Percentiles rank a stretch among this genome's conserved stretches.
phyloP scores from a whole-genome alignment of 2,113 vertebrate species.

The Crotalus helleri region DNA sequence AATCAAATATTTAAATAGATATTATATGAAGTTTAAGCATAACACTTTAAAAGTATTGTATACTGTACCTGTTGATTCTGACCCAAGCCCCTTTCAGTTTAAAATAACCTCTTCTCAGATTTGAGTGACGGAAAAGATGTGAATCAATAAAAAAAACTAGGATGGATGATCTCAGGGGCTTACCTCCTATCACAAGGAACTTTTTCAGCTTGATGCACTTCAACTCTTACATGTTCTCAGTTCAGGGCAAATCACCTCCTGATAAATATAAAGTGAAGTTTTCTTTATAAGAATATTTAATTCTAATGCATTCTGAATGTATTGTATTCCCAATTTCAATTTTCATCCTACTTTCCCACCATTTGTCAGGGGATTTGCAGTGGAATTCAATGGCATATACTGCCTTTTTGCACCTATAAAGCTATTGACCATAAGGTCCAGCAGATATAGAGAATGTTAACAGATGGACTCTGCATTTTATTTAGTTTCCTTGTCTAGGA shows the following conservation, averaged over 20 bases:
- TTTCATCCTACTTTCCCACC: not conserved
- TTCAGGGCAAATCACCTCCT: not conserved
- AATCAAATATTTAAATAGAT: not conserved
- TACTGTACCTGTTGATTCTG: not conserved
- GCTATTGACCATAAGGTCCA: not conserved
- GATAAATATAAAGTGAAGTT: not conserved
- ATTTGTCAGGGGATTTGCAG: not conserved
- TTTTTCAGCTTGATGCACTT: not conserved
- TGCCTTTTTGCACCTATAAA: not conserved
- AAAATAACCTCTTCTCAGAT: not conserved
- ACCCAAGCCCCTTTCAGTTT: not conserved
- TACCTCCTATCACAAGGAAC: not conserved
- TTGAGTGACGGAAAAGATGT: not conserved
- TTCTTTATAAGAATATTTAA: not conserved
- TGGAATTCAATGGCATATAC: not conserved
- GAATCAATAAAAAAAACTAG: not conserved
- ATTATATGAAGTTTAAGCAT: not conserved
- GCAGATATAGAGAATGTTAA: not conserved
- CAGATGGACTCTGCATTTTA: not conserved
- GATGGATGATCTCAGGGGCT: not conserved
- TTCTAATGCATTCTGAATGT: not conserved
- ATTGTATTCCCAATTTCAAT: not conserved
- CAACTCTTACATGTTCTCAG: not conserved
- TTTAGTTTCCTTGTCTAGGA: not conserved
- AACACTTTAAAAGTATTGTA: not conserved